Evolutionary conservation across 2,888 invertebrate species (phyloP).

Genomic region (Hemaris fuciformis): DNA sequence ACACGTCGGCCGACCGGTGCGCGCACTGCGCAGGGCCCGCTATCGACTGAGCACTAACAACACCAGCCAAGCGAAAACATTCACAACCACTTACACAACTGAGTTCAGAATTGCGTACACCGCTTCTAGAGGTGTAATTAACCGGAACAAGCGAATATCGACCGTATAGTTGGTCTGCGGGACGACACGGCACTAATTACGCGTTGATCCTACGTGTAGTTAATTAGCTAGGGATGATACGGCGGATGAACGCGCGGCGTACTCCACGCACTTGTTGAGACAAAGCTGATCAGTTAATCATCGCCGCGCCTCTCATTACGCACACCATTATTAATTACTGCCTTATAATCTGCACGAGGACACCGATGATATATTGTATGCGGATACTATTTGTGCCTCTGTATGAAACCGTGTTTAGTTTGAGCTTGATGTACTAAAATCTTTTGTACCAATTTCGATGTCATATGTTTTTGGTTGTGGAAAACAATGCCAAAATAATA

Average conservation of each 20-base stretch:
- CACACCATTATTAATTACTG: neutral
- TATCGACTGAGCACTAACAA: neutral
- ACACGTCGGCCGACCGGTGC: neutral
- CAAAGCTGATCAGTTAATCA: neutral
- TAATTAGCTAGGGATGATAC: neutral
- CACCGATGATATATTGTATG: neutral
- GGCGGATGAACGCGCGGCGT: neutral
- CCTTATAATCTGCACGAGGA: neutral
- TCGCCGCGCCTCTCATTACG: neutral
- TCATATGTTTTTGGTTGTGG: too few species aligned
- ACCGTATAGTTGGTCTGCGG: neutral
- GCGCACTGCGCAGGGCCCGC: neutral
- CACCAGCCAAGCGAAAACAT: neutral
- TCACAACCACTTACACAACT: too few species aligned
- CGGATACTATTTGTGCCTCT: neutral
- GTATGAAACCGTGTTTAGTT: too few species aligned
- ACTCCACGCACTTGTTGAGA: neutral
- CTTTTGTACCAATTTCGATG: too few species aligned
- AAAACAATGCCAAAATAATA: too few species aligned
- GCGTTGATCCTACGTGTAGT: neutral
- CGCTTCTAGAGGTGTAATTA: neutral
- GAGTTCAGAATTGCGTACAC: neutral
- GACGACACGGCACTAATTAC: constrained; percentile 1
- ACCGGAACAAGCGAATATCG: constrained; percentile 9
- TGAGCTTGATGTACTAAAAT: too few species aligned